Base-by-base conservation (phyloP, 2,888 invertebrate genomes). In the Octonoba sinensis region DNA sequence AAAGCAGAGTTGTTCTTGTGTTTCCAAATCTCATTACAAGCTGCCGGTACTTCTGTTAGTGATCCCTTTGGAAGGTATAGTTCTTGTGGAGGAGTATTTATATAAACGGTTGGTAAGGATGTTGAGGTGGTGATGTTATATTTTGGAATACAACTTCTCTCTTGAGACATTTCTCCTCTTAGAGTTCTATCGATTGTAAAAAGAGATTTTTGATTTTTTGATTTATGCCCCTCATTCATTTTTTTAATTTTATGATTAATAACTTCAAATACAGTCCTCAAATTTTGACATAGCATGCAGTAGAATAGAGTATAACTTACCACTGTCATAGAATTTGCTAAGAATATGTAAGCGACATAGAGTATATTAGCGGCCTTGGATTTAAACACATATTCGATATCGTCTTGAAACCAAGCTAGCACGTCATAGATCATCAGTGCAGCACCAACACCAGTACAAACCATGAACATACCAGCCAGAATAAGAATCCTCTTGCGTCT, bases 251-350 rank as follows among this genome's bases (percentile, higher is more conserved):
- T 56, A 15, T 27, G 44, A 54, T 79, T 79, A 27, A 73, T 69
- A 1, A 67, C 27, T 27, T 64, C n/a, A 57, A 73, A 79, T 73
- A 73, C 64, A 11, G 79, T 49, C 57, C 62, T 69, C 27, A 79
- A 57, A 62, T 79, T 73, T 24, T 67, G 54, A 27, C 79, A 79
- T 18, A 79, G 73, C 8, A 54, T 24, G 13, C 79, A 79, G 49
- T 79, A 79, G 56, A 62, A 79, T 56, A 73, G 20, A 13, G 73
- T 49, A 60, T 51, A 66, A 20, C 79, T 79, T 3, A 54, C 62
- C 1, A 69, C 73, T 8, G 73, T 62, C 18, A 73, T n/a, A 67
- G 54, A 73, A 36, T 67, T 79, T 8, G 67, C 36, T 15, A 69
- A 16, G 0, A 73, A 67, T 62, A 69, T 27, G 1, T 69, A 62